Conservation (phyloP, 2,113 vertebrate species). For the Myodes glareolus region DNA sequence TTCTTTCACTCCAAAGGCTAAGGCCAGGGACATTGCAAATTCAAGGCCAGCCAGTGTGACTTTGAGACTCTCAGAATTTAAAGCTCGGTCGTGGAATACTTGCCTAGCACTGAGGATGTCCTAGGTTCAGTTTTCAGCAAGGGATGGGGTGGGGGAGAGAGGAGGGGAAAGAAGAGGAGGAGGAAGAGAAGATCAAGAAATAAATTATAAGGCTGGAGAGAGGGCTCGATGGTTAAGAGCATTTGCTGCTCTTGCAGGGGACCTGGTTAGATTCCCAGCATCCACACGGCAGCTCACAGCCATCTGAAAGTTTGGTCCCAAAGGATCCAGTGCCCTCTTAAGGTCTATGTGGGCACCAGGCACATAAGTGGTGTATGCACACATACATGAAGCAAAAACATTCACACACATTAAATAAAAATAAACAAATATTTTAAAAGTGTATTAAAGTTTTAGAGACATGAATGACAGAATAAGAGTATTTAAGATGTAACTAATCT, state of each 20-base stretch:
- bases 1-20: neutral
- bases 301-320: neutral
- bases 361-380: neutral
- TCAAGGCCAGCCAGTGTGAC: neutral
- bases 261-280: neutral
- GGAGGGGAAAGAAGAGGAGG: too few relatives aligned
- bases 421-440: neutral
- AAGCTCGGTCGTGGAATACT: neutral
- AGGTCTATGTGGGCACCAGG: neutral
- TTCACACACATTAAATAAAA: neutral
- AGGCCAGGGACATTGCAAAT: neutral
- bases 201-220: neutral
- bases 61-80: neutral
- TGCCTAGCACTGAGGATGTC: neutral
- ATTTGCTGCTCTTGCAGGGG: neutral
- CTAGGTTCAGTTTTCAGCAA: neutral
- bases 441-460: constrained; percentile 24
- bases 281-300: neutral
- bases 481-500: constrained; percentile 1
- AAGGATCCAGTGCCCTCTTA: neutral
- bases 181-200: neutral
- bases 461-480: neutral
- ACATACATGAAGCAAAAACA: neutral
- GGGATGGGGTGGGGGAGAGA: neutral
- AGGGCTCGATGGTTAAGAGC: neutral